phyloP scores from a whole-genome alignment of 2,113 vertebrate genomes.

The Girardinichthys multiradiatus region DNA sequence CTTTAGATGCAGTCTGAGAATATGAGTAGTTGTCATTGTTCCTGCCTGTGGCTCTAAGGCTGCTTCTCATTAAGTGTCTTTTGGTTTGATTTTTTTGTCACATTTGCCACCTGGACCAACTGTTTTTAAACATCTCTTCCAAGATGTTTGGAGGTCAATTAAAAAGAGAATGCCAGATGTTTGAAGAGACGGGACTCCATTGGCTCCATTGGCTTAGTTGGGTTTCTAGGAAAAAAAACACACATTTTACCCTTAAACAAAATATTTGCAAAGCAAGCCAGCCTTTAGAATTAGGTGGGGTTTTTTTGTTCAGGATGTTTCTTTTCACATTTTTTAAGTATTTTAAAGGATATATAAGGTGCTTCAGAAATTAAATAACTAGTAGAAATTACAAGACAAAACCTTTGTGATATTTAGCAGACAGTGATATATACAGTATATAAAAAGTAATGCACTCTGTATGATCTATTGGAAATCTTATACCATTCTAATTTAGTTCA shows the following conservation, averaged over 20 bases:
- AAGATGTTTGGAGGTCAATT: constrained; percentile 31
- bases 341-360: too few relatives aligned
- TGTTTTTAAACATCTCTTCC: constrained; percentile 28
- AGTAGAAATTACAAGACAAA: too few relatives aligned
- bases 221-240: background rate
- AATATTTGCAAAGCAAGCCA: constrained; percentile 23
- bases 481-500: too few relatives aligned
- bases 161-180: constrained; percentile 39
- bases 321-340: too few relatives aligned
- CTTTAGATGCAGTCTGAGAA: constrained; percentile 9
- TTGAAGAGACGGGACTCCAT: background rate
- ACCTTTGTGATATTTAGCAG: too few relatives aligned
- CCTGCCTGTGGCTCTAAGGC: constrained; percentile 9
- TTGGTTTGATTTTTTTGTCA: constrained; percentile 12
- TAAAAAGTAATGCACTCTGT: too few relatives aligned
- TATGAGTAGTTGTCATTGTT: background rate
- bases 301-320: too few relatives aligned
- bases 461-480: too few relatives aligned
- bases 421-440: too few relatives aligned
- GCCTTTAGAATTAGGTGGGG: background rate
- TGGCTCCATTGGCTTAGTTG: too few relatives aligned
- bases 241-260: constrained; percentile 6
- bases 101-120: constrained; percentile 29
- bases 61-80: background rate
- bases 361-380: too few relatives aligned